A percentile compares a stretch with the other conserved stretches of the same genome.
phyloP scores from a whole-genome alignment of 2,797 vertebrate species.

The Novumbra hubbsi region DNA sequence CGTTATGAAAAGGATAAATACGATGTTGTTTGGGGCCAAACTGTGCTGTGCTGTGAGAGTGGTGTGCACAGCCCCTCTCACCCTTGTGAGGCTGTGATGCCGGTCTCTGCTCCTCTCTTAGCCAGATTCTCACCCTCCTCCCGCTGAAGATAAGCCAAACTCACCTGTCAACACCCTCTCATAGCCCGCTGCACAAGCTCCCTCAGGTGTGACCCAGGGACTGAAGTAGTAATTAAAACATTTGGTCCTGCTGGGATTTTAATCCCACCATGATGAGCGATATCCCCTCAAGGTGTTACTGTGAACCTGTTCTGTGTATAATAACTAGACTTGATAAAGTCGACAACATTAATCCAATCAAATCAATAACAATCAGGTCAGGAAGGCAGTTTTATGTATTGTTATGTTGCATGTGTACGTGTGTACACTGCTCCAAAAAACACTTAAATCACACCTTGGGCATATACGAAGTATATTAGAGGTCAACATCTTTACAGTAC shows the following conservation, averaged over 20 bases:
- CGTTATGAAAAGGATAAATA: too few species aligned
- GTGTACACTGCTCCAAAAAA: too few species aligned
- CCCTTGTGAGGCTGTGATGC: not conserved
- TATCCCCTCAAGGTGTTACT: not conserved
- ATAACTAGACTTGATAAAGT: not conserved
- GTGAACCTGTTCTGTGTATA: not conserved
- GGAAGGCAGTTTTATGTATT: not conserved
- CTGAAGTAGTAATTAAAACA: slow-evolving; percentile 43
- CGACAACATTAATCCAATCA: not conserved
- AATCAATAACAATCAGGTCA: not conserved
- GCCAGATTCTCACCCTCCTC: not conserved
- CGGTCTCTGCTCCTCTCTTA: not conserved
- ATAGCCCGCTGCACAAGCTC: slow-evolving; percentile 38
- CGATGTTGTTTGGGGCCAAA: too few species aligned
- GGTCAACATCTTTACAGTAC: too few species aligned
- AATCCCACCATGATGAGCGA: not conserved
- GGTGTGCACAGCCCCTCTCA: not conserved
- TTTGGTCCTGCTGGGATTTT: slow-evolving; percentile 15
- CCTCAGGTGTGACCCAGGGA: slow-evolving; percentile 47
- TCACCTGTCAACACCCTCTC: slow-evolving; percentile 54
- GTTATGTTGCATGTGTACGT: too few species aligned
- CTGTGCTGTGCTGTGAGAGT: not conserved
- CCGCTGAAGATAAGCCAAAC: slow-evolving; percentile 14
- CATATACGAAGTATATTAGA: too few species aligned
- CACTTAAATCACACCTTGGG: too few species aligned